Conservation (phyloP, 2,888 invertebrate genomes). For the Willowsia nigromaculata region DNA sequence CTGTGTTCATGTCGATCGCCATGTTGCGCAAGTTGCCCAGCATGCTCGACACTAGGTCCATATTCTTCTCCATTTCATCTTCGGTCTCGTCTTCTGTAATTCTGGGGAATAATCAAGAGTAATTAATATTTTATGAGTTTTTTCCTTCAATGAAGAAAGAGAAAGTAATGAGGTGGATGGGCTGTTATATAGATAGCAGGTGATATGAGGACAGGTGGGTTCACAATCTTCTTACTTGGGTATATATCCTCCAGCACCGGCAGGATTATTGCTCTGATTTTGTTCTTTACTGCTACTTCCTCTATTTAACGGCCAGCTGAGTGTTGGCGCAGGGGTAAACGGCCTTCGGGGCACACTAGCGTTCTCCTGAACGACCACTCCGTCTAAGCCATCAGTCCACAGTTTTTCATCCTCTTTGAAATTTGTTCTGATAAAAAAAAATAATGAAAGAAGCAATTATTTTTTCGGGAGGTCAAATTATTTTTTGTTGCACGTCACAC, state of each 20-base stretch:
- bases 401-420: conserved; percentile 65
- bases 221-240: conserved; percentile 42
- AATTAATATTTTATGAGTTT: too few species aligned
- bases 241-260: conserved; percentile 52
- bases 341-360: conserved; percentile 38
- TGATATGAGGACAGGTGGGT: too few species aligned
- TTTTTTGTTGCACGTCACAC: not conserved
- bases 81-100: conserved; percentile 57
- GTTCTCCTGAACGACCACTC: conserved; percentile 34
- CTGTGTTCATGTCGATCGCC: conserved; percentile 71
- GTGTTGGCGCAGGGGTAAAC: not conserved
- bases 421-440: conserved; percentile 23
- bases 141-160: too few species aligned
- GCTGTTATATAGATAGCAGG: too few species aligned
- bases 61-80: conserved; percentile 68
- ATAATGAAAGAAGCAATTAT: not conserved
- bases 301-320: conserved; percentile 60
- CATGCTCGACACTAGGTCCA: conserved; percentile 65
- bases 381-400: conserved; percentile 62
- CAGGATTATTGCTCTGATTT: conserved; percentile 52
- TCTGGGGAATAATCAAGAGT: too few species aligned
- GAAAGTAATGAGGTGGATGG: too few species aligned
- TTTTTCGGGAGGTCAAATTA: not conserved
- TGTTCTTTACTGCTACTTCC: conserved; percentile 55
- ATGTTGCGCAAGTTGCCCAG: conserved; percentile 65